Percentiles rank a stretch among this genome's conserved stretches.
Conservation (phyloP, 2,888 invertebrate genomes). For the Argyresthia goedartella region DNA sequence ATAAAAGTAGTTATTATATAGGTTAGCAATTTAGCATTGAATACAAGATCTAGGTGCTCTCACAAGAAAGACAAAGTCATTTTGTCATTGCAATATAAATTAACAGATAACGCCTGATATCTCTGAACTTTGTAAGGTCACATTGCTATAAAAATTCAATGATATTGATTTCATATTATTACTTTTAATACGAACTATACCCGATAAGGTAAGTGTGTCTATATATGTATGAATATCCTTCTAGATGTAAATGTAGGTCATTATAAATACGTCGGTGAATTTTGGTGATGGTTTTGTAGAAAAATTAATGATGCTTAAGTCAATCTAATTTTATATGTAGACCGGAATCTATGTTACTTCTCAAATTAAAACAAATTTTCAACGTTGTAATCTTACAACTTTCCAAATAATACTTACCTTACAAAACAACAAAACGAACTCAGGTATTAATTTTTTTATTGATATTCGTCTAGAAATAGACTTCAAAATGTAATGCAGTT, state of each 20-base stretch:
- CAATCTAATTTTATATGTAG: too few species aligned
- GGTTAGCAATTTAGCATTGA: not conserved
- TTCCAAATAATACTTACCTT: too few species aligned
- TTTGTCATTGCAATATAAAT: slow-evolving; percentile 26
- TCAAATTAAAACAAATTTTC: too few species aligned
- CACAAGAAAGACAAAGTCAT: slow-evolving; percentile 18
- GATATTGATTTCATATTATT: slow-evolving; percentile 30
- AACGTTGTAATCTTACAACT: too few species aligned
- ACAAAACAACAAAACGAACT: too few species aligned
- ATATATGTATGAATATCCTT: not conserved
- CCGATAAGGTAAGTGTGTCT: not conserved
- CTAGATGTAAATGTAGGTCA: not conserved
- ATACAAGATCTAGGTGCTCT: not conserved
- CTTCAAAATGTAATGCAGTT: too few species aligned
- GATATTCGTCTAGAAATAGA: too few species aligned
- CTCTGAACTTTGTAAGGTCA: slow-evolving; percentile 22
- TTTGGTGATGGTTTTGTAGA: not conserved
- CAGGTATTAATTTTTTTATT: too few species aligned
- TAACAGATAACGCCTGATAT: slow-evolving; percentile 19
- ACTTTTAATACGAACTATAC: not conserved
- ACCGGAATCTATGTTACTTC: too few species aligned
- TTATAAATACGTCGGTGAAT: not conserved
- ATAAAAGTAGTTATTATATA: not conserved
- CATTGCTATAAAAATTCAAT: slow-evolving; percentile 22
- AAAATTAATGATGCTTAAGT: not conserved